phyloP scores from a whole-genome alignment of 1,140 invertebrate genomes.

The Asobara japonica region DNA sequence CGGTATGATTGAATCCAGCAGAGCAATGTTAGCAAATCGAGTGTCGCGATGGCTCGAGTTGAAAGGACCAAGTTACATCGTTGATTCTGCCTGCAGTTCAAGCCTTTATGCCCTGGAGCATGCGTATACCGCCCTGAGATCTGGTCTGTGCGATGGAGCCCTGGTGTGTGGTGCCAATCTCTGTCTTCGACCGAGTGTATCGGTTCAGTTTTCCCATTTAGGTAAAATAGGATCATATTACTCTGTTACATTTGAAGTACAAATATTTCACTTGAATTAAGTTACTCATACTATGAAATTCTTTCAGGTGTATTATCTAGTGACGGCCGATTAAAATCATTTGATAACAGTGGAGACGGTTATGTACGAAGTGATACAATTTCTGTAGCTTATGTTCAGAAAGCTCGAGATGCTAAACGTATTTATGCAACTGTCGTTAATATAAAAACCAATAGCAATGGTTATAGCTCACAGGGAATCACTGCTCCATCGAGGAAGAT shows the following conservation, averaged over 20 bases:
- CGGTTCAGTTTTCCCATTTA: conserved; percentile 78
- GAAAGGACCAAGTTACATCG: conserved; percentile 81
- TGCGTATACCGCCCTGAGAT: conserved; percentile 79
- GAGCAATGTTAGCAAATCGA: conserved; percentile 92
- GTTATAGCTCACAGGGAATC: conserved; percentile 88
- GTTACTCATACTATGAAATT: not conserved
- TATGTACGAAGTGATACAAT: conserved; percentile 82
- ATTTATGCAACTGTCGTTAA: conserved; percentile 79
- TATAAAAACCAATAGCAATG: conserved; percentile 79
- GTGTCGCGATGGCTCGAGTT: conserved; percentile 81
- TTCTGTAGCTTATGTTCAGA: conserved; percentile 82
- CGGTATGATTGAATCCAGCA: conserved; percentile 74
- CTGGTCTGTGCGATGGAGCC: conserved; percentile 85
- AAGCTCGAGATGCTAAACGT: conserved; percentile 79
- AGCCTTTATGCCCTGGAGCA: conserved; percentile 86
- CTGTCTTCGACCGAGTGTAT: conserved; percentile 84
- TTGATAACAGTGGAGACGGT: conserved; percentile 84
- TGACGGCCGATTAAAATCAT: conserved; percentile 89
- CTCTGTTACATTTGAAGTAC: no score
- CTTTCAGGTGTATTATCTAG: conserved; percentile 83
- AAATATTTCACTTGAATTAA: not conserved
- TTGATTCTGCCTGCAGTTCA: conserved; percentile 93
- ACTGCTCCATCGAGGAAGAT: conserved; percentile 88
- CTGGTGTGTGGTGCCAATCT: conserved; percentile 88
- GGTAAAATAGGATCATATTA: no score